These are phyloP conservation scores for Erebia epiphron DNA, from an alignment of 2,888 invertebrate species.

Conservation along the genomic window DNA sequence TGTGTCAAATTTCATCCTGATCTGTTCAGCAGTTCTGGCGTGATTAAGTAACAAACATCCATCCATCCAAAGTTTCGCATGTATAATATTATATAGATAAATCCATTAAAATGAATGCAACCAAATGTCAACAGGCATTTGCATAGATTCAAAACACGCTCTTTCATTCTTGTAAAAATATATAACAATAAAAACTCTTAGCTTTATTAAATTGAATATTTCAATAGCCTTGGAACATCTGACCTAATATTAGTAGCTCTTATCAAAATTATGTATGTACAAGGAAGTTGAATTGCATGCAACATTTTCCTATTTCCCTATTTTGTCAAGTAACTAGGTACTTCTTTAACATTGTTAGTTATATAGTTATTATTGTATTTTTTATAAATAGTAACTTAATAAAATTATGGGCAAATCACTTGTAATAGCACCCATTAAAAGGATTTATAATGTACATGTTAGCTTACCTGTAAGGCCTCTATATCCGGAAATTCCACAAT, in stretches of 20 bases:
- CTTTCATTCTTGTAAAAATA: background rate
- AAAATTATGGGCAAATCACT: background rate
- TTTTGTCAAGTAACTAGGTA: background rate
- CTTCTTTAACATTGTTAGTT: background rate
- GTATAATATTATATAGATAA: too few species aligned
- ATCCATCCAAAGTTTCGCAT: too few species aligned
- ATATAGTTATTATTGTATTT: background rate
- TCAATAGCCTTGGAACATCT: background rate
- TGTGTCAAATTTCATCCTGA: too few species aligned
- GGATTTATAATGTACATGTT: background rate
- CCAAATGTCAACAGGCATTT: too few species aligned
- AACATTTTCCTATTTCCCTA: slow-evolving; percentile 13
- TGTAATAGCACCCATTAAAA: background rate
- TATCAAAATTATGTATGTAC: background rate
- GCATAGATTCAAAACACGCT: too few species aligned
- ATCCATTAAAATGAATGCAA: too few species aligned
- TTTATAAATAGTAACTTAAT: background rate
- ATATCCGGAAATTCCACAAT: slow-evolving; percentile 89
- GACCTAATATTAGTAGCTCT: background rate
- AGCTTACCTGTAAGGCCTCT: slow-evolving; percentile 87
- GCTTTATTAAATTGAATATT: background rate
- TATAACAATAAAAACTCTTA: background rate
- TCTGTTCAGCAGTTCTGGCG: too few species aligned
- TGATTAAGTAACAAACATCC: too few species aligned
- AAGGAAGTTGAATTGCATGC: background rate